Evolutionary conservation across 1,140 invertebrate species (phyloP), one percentile per base, ranked within the genome.

Genomic region (Drosophila malerkotliana): DNA sequence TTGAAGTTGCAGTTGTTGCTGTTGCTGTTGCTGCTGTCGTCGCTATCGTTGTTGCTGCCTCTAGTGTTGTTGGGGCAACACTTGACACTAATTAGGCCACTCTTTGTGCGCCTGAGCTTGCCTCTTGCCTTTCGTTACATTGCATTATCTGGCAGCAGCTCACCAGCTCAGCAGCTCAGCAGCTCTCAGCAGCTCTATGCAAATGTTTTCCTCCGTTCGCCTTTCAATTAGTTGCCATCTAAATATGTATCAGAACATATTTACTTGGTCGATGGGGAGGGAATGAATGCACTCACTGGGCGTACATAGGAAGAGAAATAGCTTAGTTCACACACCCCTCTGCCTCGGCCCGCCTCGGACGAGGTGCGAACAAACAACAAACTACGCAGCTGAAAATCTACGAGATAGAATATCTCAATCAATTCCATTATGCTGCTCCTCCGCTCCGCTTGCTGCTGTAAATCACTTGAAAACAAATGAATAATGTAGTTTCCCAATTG

Each of bases 21-120:
- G 18, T 18, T 18, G 21, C 21, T 21, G 21, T 2, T 21, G 21
- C 9, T 53, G 68, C 47, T 56, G 68, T 32, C 44, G 45, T 10
- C 58, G 58, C 28, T 74, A 45, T 44, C 45, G 64, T 41, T 37
- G 63, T 15, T 55, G 63, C 9, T 39, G 68, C 37, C 58, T 58
- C 15, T 74, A 41, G 34, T 45, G 39, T 73, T 61, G 82, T 57
- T 82, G 78, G 64, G 68, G 79, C 83, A 87, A 87, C 83, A 87
- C 83, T 87, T 87, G 83, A 87, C 83, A 87, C 83, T 87, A 87
- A 87, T 87, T 87, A 87, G 83, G 83, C 83, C 83, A 87, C 79
- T 87, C 83, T 87, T 88, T 88, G 82, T 88, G 71, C 48, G 72
- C 77, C 57, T 44, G 67, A 59, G 69, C 80, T 64, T 66, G 55